Conservation (phyloP, 2,797 vertebrate genomes). For the Heliangelus exortis region DNA sequence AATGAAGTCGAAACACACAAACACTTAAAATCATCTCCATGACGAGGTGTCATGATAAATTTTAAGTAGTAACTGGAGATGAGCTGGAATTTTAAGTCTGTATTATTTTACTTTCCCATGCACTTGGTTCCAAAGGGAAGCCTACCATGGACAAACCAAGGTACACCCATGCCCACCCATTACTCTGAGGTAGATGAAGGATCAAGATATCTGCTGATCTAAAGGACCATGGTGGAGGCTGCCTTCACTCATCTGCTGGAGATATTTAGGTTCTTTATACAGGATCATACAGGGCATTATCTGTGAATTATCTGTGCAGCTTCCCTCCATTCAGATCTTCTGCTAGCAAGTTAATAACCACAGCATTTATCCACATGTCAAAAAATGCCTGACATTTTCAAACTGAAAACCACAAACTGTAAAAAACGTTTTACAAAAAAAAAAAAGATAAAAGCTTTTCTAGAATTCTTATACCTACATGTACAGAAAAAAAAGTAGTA, state of each 20-base stretch:
- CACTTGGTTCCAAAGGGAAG: background rate
- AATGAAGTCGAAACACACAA: background rate
- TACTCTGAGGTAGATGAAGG: background rate
- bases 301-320: accelerated
- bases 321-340: background rate
- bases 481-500: background rate
- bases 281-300: too few relatives aligned
- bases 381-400: background rate
- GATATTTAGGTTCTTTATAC: background rate
- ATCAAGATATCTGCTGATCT: background rate
- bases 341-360: background rate
- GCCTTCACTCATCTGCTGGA: accelerated
- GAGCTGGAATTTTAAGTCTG: background rate
- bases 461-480: background rate
- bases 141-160: background rate
- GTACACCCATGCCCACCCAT: accelerated
- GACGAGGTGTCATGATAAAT: background rate
- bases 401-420: background rate
- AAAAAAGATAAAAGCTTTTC: background rate
- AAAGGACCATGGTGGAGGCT: accelerated
- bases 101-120: background rate
- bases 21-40: background rate
- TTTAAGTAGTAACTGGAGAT: background rate
- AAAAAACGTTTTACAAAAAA: background rate
- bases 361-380: background rate